Evolutionary conservation across 1,140 invertebrate genomes (phyloP), one percentile per base, ranked within the genome.

Genomic region (Grapholita molesta): DNA sequence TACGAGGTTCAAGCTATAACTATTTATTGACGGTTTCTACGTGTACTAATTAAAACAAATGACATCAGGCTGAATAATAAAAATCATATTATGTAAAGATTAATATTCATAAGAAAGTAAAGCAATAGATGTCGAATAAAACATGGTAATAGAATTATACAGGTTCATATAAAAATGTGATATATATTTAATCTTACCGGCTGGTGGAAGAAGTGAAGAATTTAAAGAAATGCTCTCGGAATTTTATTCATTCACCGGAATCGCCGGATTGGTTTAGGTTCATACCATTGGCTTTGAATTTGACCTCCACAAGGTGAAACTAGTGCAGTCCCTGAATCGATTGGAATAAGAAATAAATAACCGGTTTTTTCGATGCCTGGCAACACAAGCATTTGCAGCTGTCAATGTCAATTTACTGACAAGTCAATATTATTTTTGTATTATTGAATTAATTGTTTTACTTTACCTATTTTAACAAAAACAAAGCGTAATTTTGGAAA

Each of bases 301-400:
- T 86, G 84, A 88, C 88, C 85, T 92, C 87, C 73, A 79, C 84
- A 88, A 89, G 88, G 87, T 88, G 86, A 89, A 83, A 84, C 64
- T 86, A 86, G 86, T 64, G 84, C 55, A 75, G 80, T 15, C 5
- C 55, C 7, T n/a, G 32, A 28, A 61, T 32, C 42, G 42, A 48
- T 48, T 21, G 9, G 3, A 48, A 48, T 21, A 7, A 48, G 7
- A 1, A 21, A 21, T 6, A 21, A 3, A 7, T 2, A 8, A 21
- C 42, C 42, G 42, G 18, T 48, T 48, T 48, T 21, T 21, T n/a
- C n/a, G 15, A 48, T 9, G 15, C 18, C 42, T 48, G 42, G 42
- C 18, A 48, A 21, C 42, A 48, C 42, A 21, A 21, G 8, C 15
- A 21, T 8, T 48, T 38, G 25, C 68, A 24, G 73, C 74, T 68